These are phyloP conservation scores for Aproaerema taeniolella DNA, from an alignment of 2,888 invertebrate species.

Conservation along the genomic window DNA sequence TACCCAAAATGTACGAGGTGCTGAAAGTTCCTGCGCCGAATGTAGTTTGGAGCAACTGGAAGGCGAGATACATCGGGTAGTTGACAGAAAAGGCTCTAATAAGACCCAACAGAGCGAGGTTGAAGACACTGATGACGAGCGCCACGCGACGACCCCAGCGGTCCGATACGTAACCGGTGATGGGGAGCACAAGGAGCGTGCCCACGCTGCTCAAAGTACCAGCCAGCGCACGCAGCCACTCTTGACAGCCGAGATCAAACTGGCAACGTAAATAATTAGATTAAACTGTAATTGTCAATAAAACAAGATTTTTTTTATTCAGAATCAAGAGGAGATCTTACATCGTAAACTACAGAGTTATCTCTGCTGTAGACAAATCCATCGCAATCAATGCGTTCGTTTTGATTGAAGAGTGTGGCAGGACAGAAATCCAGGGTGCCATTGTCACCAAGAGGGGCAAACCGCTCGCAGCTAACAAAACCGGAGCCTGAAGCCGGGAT, in stretches of 20 bases:
- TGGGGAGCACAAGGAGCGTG: slow-evolving; percentile 81
- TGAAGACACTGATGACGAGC: slow-evolving; percentile 58
- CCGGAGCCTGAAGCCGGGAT: slow-evolving; percentile 31
- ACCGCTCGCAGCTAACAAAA: slow-evolving; percentile 49
- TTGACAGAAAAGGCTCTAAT: slow-evolving; percentile 60
- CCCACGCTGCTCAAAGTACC: slow-evolving; percentile 86
- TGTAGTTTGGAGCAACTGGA: slow-evolving; percentile 61
- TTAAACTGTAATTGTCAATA: background rate
- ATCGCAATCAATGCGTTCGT: slow-evolving; percentile 43
- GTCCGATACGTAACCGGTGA: slow-evolving; percentile 84
- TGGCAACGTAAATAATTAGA: slow-evolving; percentile 4
- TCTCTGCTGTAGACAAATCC: slow-evolving; percentile 50
- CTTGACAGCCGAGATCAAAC: slow-evolving; percentile 64
- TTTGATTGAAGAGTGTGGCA: slow-evolving; percentile 44
- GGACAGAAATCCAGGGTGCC: slow-evolving; percentile 36
- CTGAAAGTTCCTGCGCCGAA: slow-evolving; percentile 62
- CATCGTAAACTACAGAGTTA: slow-evolving; percentile 58
- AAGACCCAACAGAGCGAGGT: slow-evolving; percentile 51
- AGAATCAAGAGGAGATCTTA: too few relatives aligned
- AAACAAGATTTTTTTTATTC: too few relatives aligned
- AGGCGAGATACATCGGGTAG: slow-evolving; percentile 55
- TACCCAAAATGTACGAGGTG: slow-evolving; percentile 68
- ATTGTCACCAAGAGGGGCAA: slow-evolving; percentile 31
- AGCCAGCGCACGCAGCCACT: slow-evolving; percentile 84
- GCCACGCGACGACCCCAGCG: slow-evolving; percentile 61